These are phyloP conservation scores for Bambusicola thoracicus DNA, from an alignment of 2,113 vertebrate species.

Conservation along the genomic window DNA sequence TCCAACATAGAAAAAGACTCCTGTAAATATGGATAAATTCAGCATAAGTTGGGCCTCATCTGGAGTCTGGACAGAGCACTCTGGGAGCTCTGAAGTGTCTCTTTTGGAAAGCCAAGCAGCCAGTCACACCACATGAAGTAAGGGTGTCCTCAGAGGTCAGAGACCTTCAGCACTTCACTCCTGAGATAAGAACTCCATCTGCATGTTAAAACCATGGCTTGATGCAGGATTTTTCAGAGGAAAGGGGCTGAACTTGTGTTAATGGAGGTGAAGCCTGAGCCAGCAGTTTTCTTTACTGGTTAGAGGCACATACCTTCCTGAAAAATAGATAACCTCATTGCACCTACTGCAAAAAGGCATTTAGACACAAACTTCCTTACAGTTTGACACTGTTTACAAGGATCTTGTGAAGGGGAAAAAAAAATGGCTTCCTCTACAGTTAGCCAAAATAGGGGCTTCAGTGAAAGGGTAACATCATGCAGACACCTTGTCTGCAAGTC, in stretches of 20 bases:
- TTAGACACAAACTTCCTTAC: neutral
- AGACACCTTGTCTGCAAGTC: neutral
- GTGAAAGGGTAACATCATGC: neutral
- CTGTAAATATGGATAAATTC: neutral
- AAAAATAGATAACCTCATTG: neutral
- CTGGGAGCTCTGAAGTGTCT: fast-evolving
- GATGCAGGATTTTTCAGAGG: neutral
- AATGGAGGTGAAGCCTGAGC: neutral
- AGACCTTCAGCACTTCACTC: neutral
- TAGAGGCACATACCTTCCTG: neutral
- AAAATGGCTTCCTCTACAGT: neutral
- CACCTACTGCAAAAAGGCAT: neutral
- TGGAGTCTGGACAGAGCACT: neutral
- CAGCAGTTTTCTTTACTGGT: fast-evolving
- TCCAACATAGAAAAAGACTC: neutral
- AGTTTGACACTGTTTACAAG: neutral
- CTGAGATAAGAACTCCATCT: neutral
- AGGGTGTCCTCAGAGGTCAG: neutral
- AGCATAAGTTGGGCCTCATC: neutral
- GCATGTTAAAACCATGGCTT: neutral
- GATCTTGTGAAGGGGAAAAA: neutral
- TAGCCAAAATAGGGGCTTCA: neutral
- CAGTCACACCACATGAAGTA: neutral
- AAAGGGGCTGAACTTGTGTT: neutral
- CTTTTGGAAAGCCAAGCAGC: neutral